Base-by-base conservation (phyloP, 2,113 vertebrate species). In the Spea bombifrons region DNA sequence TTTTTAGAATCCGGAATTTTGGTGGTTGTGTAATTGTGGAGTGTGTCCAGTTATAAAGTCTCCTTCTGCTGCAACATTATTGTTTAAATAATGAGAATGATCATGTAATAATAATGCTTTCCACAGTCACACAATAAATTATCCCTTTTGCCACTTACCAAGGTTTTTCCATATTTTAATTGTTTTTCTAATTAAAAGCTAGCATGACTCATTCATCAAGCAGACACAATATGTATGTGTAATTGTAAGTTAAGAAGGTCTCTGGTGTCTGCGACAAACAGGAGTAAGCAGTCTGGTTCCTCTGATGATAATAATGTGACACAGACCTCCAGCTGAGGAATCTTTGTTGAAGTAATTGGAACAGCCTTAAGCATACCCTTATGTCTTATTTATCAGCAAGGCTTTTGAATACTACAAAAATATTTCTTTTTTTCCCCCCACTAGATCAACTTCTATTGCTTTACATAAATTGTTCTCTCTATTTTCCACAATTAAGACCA, bases 151-250 rank as follows among this genome's bases (percentile, higher is more conserved):
- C 10, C 46, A 17, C 59, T 59, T 69, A 69, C 46, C 66, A 77
- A 8, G 17, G 17, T 66, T 71, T 76, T 69, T 49, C 53, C 61
- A 9, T 63, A 43, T 59, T 77, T 17, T 77, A 69, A 61, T 70
- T 57, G 53, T 48, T 76, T 43, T 63, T 63, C 47, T 76, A 76
- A 76, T 76, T 69, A 76, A 76, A 70, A 76, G 13, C 17, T 66
- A 57, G 45, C 53, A 53, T 16, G 8, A 52, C 44, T 76, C 44
- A 76, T 76, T 69, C 12, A 76, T 76, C 75, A 69, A 49, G 15
- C 30, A 52, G 75, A 69, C 45, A 63, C 52, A 49, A 48, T 46
- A 8, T 70, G 66, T 8, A 44, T 59, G 44, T 15, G 44, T 69
- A 43, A 48, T 61, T 61, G 67, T 55, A 50, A 30, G n/a, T 30